Conservation (phyloP, 2,888 invertebrate genomes). For the Chrysina gloriosa region DNA sequence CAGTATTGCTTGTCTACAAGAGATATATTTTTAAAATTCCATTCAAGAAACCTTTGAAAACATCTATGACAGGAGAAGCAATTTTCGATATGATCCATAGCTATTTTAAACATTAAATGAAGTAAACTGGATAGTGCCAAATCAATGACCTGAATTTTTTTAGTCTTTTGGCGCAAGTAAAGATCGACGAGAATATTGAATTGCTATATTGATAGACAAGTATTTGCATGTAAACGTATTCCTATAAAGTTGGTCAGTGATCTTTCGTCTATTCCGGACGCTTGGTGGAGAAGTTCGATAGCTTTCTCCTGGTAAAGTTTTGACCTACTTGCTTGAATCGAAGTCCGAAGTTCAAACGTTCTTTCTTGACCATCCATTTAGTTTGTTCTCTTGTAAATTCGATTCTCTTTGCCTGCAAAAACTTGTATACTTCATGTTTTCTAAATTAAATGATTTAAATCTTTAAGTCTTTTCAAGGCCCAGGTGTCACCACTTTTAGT, state of each 20-base stretch:
- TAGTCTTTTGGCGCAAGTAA: background rate
- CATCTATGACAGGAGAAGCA: no score
- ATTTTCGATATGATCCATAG: no score
- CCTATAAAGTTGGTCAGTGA: background rate
- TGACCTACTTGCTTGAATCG: constrained; percentile 47
- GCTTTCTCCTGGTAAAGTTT: constrained; percentile 47
- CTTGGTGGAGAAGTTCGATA: constrained; percentile 47
- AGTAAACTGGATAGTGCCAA: no score
- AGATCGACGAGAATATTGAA: background rate
- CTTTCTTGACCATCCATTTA: constrained; percentile 39
- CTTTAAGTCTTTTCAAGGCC: background rate
- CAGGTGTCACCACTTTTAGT: background rate
- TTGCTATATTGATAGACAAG: background rate
- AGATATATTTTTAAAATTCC: no score
- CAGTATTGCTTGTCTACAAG: no score
- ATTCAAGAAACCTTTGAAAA: no score
- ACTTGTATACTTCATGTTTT: background rate
- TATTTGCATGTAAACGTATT: background rate
- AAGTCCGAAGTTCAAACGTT: constrained; percentile 46
- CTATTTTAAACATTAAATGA: no score
- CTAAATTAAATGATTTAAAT: no score
- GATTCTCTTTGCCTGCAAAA: background rate
- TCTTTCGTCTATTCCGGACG: background rate
- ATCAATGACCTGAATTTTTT: background rate
- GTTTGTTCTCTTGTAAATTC: constrained; percentile 16